Evolutionary conservation across 2,797 vertebrate species (phyloP).

Genomic region (Eremophila alpestris): DNA sequence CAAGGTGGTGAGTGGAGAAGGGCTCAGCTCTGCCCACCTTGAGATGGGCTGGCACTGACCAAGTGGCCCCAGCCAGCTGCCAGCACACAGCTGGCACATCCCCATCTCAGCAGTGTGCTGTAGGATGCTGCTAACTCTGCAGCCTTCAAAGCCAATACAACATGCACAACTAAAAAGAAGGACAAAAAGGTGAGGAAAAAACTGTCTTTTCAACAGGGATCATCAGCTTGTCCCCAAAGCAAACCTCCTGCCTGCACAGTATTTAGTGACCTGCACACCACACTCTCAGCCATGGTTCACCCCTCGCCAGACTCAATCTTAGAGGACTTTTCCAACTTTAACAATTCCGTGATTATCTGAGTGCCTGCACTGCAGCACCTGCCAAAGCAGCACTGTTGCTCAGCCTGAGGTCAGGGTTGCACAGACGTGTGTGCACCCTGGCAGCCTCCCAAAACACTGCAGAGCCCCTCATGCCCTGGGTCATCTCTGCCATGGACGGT

Average conservation of each 20-base stretch:
- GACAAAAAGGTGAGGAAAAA: background rate
- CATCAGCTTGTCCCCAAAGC: background rate
- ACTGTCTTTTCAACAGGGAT: background rate
- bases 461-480: background rate
- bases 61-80: background rate
- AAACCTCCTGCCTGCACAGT: background rate
- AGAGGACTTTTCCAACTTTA: background rate
- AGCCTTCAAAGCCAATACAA: background rate
- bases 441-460: rapidly evolving
- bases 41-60: background rate
- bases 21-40: background rate
- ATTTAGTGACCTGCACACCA: background rate
- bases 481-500: background rate
- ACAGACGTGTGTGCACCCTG: background rate
- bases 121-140: background rate
- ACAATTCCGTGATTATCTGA: background rate
- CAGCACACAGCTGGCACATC: background rate
- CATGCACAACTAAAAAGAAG: background rate
- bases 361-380: background rate
- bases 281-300: rapidly evolving
- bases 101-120: background rate
- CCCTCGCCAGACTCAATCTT: rapidly evolving
- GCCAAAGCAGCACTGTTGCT: background rate
- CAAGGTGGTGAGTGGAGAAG: background rate
- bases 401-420: background rate